phyloP scores from a whole-genome alignment of 2,113 vertebrate genomes.

The Plotosus lineatus region DNA sequence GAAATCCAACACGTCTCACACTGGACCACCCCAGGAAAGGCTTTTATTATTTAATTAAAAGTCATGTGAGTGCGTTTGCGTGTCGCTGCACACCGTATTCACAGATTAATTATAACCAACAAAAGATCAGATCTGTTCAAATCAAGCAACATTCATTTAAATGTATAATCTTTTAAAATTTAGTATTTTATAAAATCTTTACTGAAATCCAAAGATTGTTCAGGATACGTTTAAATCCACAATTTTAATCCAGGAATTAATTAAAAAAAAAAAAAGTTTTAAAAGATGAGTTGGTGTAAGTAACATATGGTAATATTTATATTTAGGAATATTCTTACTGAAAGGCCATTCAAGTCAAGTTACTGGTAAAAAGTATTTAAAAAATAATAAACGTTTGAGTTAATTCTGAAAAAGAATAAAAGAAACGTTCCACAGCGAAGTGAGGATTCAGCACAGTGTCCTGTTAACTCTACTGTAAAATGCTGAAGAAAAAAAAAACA shows the following conservation, averaged over 20 bases:
- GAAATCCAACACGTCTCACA: background rate
- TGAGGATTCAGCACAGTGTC: background rate
- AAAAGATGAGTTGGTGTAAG: background rate
- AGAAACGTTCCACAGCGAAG: background rate
- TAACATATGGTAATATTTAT: background rate
- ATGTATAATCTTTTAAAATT: too few relatives aligned
- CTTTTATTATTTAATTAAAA: background rate
- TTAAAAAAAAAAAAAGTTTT: background rate
- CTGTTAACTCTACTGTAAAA: background rate
- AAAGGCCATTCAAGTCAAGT: too few relatives aligned
- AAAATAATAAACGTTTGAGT: too few relatives aligned
- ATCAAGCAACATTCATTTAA: too few relatives aligned
- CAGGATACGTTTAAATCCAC: background rate
- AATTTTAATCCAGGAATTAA: too few relatives aligned
- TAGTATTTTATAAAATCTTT: too few relatives aligned
- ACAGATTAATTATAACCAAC: background rate
- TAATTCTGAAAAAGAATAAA: too few relatives aligned
- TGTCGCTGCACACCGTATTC: background rate
- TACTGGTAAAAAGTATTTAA: too few relatives aligned
- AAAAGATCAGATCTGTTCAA: background rate
- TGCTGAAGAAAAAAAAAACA: too few relatives aligned
- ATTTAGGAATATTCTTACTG: too few relatives aligned
- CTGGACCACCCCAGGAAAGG: background rate
- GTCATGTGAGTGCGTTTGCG: background rate
- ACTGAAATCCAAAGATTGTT: too few relatives aligned